These are phyloP conservation scores for Philopotamus ludificatus DNA, from an alignment of 1,140 invertebrate species.

Conservation along the genomic window DNA sequence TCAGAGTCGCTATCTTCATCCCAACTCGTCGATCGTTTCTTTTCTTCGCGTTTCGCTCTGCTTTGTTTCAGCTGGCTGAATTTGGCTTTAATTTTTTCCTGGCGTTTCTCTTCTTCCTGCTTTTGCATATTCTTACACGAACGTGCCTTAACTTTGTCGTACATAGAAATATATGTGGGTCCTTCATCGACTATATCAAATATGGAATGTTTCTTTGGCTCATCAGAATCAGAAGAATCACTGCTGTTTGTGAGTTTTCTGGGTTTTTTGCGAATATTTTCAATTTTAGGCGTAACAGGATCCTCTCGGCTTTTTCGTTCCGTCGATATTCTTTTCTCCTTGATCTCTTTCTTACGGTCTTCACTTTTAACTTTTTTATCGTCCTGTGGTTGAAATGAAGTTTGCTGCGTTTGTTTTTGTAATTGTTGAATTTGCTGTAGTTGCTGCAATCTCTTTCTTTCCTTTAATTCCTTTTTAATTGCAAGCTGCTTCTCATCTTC, in stretches of 20 bases:
- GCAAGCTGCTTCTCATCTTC: constrained; percentile 59
- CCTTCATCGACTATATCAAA: constrained; percentile 89
- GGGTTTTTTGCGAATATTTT: constrained; percentile 52
- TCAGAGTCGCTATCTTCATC: constrained; percentile 76
- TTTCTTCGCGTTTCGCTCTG: constrained; percentile 79
- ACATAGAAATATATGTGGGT: constrained; percentile 94
- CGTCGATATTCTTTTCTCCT: constrained; percentile 55
- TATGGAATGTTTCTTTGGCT: constrained; percentile 85
- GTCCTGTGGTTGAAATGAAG: constrained; percentile 50
- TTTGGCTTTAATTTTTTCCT: constrained; percentile 84
- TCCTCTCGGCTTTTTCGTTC: constrained; percentile 57
- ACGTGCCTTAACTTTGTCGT: constrained; percentile 95
- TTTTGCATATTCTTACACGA: constrained; percentile 92
- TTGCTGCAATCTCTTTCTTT: constrained; percentile 56
- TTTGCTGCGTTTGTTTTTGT: constrained; percentile 54
- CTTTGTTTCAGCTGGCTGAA: constrained; percentile 86
- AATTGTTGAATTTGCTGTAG: constrained; percentile 56
- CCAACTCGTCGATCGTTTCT: constrained; percentile 83
- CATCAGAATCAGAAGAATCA: constrained; percentile 68
- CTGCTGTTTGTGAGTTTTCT: constrained; percentile 57
- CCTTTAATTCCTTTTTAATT: constrained; percentile 57
- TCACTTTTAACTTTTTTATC: constrained; percentile 53
- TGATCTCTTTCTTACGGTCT: constrained; percentile 54
- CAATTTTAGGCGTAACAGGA: constrained; percentile 42
- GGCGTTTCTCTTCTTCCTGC: constrained; percentile 83